A percentile compares a stretch with the other conserved stretches of the same genome.
Conservation (phyloP, 2,888 invertebrate genomes). For the Synergus itoensis region DNA sequence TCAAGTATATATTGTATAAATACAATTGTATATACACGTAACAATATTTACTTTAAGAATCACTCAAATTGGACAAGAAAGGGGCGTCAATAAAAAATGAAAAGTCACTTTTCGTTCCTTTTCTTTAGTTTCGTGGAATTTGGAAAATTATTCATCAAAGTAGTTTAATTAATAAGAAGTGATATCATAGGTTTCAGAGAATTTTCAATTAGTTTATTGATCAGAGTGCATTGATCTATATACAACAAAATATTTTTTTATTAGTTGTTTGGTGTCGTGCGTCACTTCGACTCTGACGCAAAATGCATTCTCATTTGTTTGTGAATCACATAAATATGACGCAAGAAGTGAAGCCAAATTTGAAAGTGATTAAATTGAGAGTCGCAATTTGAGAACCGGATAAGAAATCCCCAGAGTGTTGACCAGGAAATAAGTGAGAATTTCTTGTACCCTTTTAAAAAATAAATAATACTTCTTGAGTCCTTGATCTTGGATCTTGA, state of each 20-base stretch:
- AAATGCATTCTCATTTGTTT: slow-evolving; percentile 8
- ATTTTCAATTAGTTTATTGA: not conserved
- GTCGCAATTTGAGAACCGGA: no score
- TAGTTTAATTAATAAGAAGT: not conserved
- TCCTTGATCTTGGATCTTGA: not conserved
- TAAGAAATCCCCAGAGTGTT: not conserved
- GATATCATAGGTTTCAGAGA: not conserved
- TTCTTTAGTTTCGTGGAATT: not conserved
- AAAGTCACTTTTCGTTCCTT: not conserved
- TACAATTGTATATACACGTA: not conserved
- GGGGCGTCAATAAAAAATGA: not conserved
- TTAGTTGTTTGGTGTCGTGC: not conserved
- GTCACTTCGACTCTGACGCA: slow-evolving; percentile 1
- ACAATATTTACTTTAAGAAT: slow-evolving; percentile 5
- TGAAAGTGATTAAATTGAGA: not conserved
- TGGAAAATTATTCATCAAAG: not conserved
- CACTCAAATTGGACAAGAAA: not conserved
- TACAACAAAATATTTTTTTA: not conserved
- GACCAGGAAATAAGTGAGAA: not conserved
- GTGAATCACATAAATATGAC: not conserved
- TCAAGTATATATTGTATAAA: slow-evolving; percentile 2
- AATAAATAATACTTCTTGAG: not conserved
- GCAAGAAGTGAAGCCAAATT: not conserved
- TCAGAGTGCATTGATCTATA: not conserved
- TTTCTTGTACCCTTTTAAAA: not conserved